These are phyloP conservation scores for Spinibarbus caldwelli DNA, from an alignment of 2,797 vertebrate genomes.

Conservation along the genomic window DNA sequence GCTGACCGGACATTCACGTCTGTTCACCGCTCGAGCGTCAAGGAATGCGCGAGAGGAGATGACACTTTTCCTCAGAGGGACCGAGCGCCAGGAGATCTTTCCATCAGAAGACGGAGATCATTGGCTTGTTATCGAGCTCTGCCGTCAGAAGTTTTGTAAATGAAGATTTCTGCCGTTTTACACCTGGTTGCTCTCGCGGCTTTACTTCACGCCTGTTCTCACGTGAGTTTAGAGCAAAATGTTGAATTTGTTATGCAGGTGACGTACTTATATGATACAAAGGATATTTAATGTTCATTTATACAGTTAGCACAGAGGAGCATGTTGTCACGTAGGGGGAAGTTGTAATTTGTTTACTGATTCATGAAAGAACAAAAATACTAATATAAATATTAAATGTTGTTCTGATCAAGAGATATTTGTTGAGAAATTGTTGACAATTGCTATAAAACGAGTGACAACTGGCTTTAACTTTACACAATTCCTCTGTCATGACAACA, in stretches of 20 bases:
- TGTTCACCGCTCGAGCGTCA: background rate
- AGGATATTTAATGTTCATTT: background rate
- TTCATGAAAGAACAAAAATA: background rate
- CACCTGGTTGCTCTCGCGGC: constrained; percentile 29
- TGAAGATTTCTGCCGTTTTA: constrained; percentile 38
- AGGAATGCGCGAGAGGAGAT: background rate
- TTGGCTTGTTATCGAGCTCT: background rate
- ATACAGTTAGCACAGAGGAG: background rate
- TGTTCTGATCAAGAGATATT: background rate
- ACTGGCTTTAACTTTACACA: background rate
- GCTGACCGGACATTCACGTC: background rate
- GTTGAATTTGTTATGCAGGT: background rate
- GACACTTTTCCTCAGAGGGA: constrained; percentile 8
- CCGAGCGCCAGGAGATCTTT: background rate
- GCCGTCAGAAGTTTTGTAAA: constrained; percentile 11
- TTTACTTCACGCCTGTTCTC: constrained; percentile 28
- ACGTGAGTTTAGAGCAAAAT: constrained; percentile 49
- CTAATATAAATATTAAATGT: background rate
- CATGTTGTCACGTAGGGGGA: background rate
- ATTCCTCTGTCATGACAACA: background rate
- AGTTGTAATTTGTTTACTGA: background rate
- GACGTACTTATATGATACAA: no score
- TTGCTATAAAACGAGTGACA: background rate
- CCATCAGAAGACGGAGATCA: background rate
- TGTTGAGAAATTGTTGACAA: background rate